phyloP scores from a whole-genome alignment of 1,140 invertebrate species.

The Elysia chlorotica region DNA sequence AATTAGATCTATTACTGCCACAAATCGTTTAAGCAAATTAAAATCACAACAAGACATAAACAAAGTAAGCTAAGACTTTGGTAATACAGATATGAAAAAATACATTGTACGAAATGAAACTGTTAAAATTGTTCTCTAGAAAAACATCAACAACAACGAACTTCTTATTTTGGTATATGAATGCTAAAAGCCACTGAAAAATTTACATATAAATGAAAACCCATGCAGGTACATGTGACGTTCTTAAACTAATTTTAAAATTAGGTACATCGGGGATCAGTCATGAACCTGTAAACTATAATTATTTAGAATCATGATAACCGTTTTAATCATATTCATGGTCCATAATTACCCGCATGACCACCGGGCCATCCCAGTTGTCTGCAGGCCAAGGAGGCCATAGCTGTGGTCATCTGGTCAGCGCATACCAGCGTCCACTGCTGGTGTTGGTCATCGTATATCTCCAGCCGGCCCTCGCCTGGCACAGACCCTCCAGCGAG shows the following conservation, averaged over 20 bases:
- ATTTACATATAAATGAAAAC: too few relatives aligned
- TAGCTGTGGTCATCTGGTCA: slow-evolving; percentile 35
- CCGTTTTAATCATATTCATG: not conserved
- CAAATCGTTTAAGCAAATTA: not conserved
- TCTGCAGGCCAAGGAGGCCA: slow-evolving; percentile 45
- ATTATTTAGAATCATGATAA: not conserved
- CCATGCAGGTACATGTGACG: too few relatives aligned
- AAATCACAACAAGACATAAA: not conserved
- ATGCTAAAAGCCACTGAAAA: too few relatives aligned
- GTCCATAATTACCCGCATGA: slow-evolving; percentile 31
- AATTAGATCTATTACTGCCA: not conserved
- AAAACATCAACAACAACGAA: not conserved
- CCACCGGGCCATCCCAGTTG: slow-evolving; percentile 51
- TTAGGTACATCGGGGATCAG: too few relatives aligned
- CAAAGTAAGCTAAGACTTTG: not conserved
- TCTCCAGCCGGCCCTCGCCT: slow-evolving; percentile 52
- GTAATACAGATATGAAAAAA: not conserved
- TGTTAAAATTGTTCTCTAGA: not conserved
- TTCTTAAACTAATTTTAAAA: too few relatives aligned
- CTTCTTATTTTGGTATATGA: too few relatives aligned
- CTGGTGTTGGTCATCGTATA: slow-evolving; percentile 38
- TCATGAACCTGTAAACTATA: not conserved
- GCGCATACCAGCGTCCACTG: slow-evolving; percentile 45
- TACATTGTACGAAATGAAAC: not conserved
- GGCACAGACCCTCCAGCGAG: slow-evolving; percentile 33